Base-by-base conservation (phyloP, 1,140 invertebrate genomes). In the Centruroides sculpturatus region DNA sequence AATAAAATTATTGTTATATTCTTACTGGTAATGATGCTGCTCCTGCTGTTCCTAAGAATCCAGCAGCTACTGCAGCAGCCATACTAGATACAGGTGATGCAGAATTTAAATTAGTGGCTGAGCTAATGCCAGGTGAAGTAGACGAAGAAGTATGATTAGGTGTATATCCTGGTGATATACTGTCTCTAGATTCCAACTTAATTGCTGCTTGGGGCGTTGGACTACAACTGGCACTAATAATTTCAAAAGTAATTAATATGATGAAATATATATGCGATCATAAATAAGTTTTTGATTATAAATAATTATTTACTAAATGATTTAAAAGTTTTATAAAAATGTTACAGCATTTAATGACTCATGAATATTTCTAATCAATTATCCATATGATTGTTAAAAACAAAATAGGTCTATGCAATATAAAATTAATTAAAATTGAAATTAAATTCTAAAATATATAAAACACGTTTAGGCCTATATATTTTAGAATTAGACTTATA, bases 21-120 rank as follows among this genome's bases (percentile, higher is more conserved):
- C 62, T 63, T 63, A 63, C 62, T 11, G 62, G 62, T 35, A 59
- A 63, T 12, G 62, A 63, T 7, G 62, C 54, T 41, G 62, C 35
- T 52, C 60, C 60, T 57, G 41, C 41, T 41, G 41, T 41, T 41
- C 41, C 41, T 41, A 41, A 41, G 41, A 41, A 41, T 41, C 53
- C 55, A 50, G 55, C 12, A 10, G 58, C 34, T 56, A 52, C 55
- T 7, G 57, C 47, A 6, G 54, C 57, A 51, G 41, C 53, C 5
- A 23, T 50, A 10, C 57, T 59, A 6, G 57, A 59, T 34, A 57
- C 57, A 13, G 59, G 48, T 10, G 61, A 62, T 34, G 47, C 51
- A 47, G 47, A 47, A 35, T 41, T 41, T 41, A 41, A 41, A 41
- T 36, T 56, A 47, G 59, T 57, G 3, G 58, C 12, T 41, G 61